Evolutionary conservation across 2,113 vertebrate genomes (phyloP), one percentile per base, ranked within the genome.

Genomic region (Istiophorus platypterus): DNA sequence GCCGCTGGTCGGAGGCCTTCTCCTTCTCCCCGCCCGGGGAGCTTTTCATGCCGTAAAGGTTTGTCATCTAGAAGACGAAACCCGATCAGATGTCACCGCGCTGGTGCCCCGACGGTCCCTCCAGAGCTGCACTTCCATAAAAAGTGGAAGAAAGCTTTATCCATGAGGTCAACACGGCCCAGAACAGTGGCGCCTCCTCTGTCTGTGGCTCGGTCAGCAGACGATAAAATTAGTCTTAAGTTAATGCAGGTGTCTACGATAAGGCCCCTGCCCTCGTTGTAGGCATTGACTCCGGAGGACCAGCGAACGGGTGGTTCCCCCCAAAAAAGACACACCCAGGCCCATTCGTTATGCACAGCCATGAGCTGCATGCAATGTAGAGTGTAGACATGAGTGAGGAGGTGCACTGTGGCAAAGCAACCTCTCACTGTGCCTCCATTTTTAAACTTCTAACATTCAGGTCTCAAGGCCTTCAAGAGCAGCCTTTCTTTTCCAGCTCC

Each of bases 21-120:
- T 71, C 62, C 66, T 80, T 76, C 66, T 52, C 45, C 1, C 72
- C 62, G 66, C 80, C 71, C 34, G 62, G 6, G 63, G 63, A 52
- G 26, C 14, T 39, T 29, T 24, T 5, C 34, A 45, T 57, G n/a
- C 63, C n/a, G 42, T 61, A 64, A 71, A 45, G 37, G 37, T 45
- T 56, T 6, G 29, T 47, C 37, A 8, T 34, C 14, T 24, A 17
- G 3, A 68, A 39, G n/a, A 67, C 34, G 1, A 29, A 24, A 22
- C 20, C 42, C 24, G 17, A 34, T 39, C 34, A 67, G 18, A 51
- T 34, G 37, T 62, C 49, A 26, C 7, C 12, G 41, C n/a, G 45
- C n/a, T 20, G 20, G 24, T 4, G 11, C 15, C 24, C 15, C 10
- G 42, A 3, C 17, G 6, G 45, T 18, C 45, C 7, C 20, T 15